A percentile compares a stretch with the other conserved stretches of the same genome.
These are phyloP conservation scores for Caenorhabditis doughertyi DNA, from an alignment of 2,888 invertebrate genomes.

Conservation along the genomic window DNA sequence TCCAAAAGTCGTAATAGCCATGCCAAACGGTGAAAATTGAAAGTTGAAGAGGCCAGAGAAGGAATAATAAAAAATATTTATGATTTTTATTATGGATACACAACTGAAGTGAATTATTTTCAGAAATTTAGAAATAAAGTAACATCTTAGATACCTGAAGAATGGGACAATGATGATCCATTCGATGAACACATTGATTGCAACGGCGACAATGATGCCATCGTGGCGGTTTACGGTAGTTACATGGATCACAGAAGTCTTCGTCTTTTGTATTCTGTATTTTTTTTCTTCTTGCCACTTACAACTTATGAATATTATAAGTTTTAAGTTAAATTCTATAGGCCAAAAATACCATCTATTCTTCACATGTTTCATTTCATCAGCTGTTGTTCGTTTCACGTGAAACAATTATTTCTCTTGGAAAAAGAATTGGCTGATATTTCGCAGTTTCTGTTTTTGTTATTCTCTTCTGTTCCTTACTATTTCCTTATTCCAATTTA, in stretches of 20 bases:
- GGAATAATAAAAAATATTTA: constrained; percentile 69
- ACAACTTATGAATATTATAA: too few relatives aligned
- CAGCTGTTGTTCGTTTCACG: not conserved
- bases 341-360: too few relatives aligned
- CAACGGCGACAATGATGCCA: constrained; percentile 70
- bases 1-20: constrained; percentile 54
- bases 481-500: not conserved
- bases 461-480: not conserved
- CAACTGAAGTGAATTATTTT: constrained; percentile 31
- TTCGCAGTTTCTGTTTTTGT: not conserved
- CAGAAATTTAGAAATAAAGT: not conserved
- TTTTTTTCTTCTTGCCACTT: too few relatives aligned
- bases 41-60: constrained; percentile 63
- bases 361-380: not conserved
- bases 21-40: constrained; percentile 59
- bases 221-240: constrained; percentile 66
- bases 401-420: not conserved
- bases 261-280: not conserved
- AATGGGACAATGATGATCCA: constrained; percentile 75
- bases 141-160: constrained; percentile 54
- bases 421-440: not conserved
- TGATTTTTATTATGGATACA: constrained; percentile 71
- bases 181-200: constrained; percentile 65
- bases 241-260: constrained; percentile 61
- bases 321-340: too few relatives aligned